A percentile compares a stretch with the other conserved stretches of the same genome.
Evolutionary conservation across 2,797 vertebrate species (phyloP).

Genomic region (Yasuhikotakia modesta): DNA sequence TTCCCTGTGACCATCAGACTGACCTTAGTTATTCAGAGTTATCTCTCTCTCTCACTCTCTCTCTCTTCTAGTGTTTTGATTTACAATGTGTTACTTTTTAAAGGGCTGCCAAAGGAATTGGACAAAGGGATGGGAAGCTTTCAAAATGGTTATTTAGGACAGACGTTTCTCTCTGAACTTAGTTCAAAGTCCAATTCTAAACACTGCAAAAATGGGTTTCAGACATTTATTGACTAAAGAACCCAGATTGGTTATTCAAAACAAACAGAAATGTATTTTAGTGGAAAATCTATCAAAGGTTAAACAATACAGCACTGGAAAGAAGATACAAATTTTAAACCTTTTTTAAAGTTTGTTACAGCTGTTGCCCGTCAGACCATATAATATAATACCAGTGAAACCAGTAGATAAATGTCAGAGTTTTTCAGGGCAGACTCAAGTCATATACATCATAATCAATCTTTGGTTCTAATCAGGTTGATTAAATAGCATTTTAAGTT

Average conservation of each 20-base stretch:
- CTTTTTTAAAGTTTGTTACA: not conserved
- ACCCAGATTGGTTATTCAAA: constrained; percentile 10
- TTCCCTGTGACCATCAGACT: constrained; percentile 48
- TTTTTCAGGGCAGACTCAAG: too few relatives aligned
- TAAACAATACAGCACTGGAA: not conserved
- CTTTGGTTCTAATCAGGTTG: too few relatives aligned
- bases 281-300: constrained; percentile 11
- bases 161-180: constrained; percentile 17
- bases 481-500: too few relatives aligned
- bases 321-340: not conserved
- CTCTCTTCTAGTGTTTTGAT: constrained; percentile 22
- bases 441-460: too few relatives aligned
- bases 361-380: too few relatives aligned
- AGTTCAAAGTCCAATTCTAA: constrained; percentile 27
- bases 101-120: constrained; percentile 27
- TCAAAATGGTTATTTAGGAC: not conserved
- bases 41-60: not conserved
- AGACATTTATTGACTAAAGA: constrained; percentile 26
- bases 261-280: constrained; percentile 2
- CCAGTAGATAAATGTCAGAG: too few relatives aligned
- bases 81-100: constrained; percentile 34
- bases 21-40: constrained; percentile 29
- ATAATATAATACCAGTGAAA: too few relatives aligned
- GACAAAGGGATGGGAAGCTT: constrained; percentile 7
- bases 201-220: constrained; percentile 29